Base-by-base conservation (phyloP, 1,140 invertebrate species). In the Tetramorium alpestre region DNA sequence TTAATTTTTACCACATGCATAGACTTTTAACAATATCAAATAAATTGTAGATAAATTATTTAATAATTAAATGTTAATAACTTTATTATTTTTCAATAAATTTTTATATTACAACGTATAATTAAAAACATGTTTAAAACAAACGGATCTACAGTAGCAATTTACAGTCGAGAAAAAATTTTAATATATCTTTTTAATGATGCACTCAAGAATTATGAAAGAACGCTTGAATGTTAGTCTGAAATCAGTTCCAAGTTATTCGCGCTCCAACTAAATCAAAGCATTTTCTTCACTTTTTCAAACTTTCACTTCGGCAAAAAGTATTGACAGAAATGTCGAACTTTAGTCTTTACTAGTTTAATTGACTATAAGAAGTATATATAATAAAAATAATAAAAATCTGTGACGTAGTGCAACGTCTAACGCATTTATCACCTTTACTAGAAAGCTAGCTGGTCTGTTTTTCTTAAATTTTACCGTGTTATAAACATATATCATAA, bases 271-370 rank as follows among this genome's bases (percentile, higher is more conserved):
- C 80, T 73, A 75, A 75, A 84, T 84, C 51, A 44, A 47, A 73
- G 54, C 54, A 84, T 73, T 75, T 84, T 49, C 80, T 56, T 72
- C 56, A 73, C 80, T 84, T 84, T 75, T 84, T 75, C 69, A 28
- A 82, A 82, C 80, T 82, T 84, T 60, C 54, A 84, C 80, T 73
- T 82, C 38, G 25, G 41, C 69, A 60, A 70, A 69, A 81, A 84
- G 41, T 84, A 84, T 84, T 73, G 80, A 60, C 80, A 84, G 80
- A 84, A 84, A 60, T 6, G 80, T 84, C 80, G 13, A 84, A 84
- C 51, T 84, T 84, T 73, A 7, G 25, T 73, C 80, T 56, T 60
- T 73, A 84, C 69, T 60, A 75, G 54, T 84, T 73, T 75, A 70
- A 84, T 84, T 84, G 69, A 84, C 69, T 62, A 73, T 58, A 47